These are phyloP conservation scores for Ips nitidus DNA, from an alignment of 1,140 invertebrate species.

Conservation along the genomic window DNA sequence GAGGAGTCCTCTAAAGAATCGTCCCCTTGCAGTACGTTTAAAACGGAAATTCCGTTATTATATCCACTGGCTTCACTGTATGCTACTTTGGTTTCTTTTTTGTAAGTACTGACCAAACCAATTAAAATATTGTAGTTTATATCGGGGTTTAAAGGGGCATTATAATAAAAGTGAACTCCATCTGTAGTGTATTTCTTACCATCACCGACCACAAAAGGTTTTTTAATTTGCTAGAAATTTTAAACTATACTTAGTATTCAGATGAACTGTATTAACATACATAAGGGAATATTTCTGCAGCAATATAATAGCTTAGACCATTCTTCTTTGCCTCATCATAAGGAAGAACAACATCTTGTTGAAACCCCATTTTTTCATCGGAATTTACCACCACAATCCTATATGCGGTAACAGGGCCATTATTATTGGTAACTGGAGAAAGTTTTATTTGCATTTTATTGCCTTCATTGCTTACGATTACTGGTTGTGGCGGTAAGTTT, in stretches of 20 bases:
- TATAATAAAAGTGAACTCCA: slow-evolving; percentile 59
- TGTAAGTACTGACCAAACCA: slow-evolving; percentile 69
- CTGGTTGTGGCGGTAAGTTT: slow-evolving; percentile 62
- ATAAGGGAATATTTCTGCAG: slow-evolving; percentile 69
- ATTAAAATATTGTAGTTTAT: slow-evolving; percentile 70
- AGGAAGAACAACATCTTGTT: slow-evolving; percentile 59
- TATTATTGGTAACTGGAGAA: slow-evolving; percentile 65
- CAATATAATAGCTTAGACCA: slow-evolving; percentile 74
- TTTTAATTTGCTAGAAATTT: slow-evolving; percentile 54
- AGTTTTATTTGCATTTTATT: slow-evolving; percentile 65
- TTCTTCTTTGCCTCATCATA: slow-evolving; percentile 61
- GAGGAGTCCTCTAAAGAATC: slow-evolving; percentile 42
- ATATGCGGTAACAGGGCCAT: slow-evolving; percentile 72
- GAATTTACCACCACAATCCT: slow-evolving; percentile 72
- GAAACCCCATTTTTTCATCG: slow-evolving; percentile 60
- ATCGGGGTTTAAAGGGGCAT: slow-evolving; percentile 70
- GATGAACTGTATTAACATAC: slow-evolving; percentile 35
- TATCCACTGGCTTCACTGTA: slow-evolving; percentile 63
- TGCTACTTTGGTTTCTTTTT: slow-evolving; percentile 63
- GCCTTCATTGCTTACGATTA: slow-evolving; percentile 60
- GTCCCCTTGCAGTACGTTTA: slow-evolving; percentile 32
- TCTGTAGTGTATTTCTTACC: slow-evolving; percentile 66
- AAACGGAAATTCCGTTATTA: slow-evolving; percentile 34
- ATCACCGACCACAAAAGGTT: slow-evolving; percentile 77
- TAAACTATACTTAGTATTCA: no score